Conservation (phyloP, 1,140 invertebrate genomes). For the Solen grandis region DNA sequence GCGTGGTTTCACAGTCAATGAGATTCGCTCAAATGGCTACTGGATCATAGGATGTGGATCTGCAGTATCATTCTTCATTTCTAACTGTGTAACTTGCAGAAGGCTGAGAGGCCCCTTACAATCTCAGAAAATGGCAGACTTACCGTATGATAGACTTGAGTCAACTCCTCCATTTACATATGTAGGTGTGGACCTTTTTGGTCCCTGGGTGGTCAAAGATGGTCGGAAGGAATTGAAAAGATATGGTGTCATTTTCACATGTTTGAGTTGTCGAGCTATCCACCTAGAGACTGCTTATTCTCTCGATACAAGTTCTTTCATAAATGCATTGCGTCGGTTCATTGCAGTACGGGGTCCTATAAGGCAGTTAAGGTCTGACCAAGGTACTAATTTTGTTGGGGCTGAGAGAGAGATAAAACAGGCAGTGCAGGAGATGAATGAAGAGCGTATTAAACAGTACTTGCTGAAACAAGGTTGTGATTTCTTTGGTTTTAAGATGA, state of each 20-base stretch:
- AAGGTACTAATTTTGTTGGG: slow-evolving; percentile 68
- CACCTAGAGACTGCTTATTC: slow-evolving; percentile 55
- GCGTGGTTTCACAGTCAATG: background rate
- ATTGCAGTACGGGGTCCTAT: slow-evolving; percentile 37
- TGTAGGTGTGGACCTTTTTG: slow-evolving; percentile 55
- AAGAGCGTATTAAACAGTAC: slow-evolving; percentile 9
- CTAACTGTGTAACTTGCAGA: background rate
- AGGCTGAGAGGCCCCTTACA: background rate
- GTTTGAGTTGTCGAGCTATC: slow-evolving; percentile 58
- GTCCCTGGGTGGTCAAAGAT: slow-evolving; percentile 60
- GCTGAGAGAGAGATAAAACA: slow-evolving; percentile 64
- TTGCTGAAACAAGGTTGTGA: slow-evolving; percentile 27
- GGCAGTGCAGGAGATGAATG: slow-evolving; percentile 5
- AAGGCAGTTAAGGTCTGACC: slow-evolving; percentile 42
- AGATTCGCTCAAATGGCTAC: no score
- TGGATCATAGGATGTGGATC: no score
- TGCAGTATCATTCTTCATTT: no score
- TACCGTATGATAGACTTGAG: slow-evolving; percentile 45
- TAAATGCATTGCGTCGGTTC: slow-evolving; percentile 56
- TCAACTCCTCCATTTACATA: slow-evolving; percentile 56
- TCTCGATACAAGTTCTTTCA: slow-evolving; percentile 52
- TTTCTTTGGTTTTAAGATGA: no score
- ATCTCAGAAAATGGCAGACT: slow-evolving; percentile 54
- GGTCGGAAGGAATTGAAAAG: slow-evolving; percentile 49
- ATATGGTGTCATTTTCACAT: slow-evolving; percentile 62